Evolutionary conservation across 2,797 vertebrate genomes (phyloP), one percentile per base, ranked within the genome.

Genomic region (Sebastes taczanowskii): DNA sequence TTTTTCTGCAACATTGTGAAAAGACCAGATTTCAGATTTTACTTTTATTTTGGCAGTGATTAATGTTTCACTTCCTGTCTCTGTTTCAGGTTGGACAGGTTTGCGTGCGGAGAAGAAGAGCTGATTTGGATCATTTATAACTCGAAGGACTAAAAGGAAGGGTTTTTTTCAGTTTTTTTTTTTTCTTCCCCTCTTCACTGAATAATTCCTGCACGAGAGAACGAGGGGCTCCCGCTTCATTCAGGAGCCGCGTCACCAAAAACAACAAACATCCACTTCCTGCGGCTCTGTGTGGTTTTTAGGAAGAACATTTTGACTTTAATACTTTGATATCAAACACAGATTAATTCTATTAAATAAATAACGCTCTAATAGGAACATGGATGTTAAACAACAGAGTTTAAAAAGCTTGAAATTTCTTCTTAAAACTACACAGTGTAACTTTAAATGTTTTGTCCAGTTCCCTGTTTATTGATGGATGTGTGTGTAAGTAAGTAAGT

Each of bases 201-300:
- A 88, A 76, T 79, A 84, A 85, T 82, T 86, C 72, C 88, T 88
- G 94, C 92, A 94, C 92, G 92, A 92, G 79, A 84, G 87, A 62
- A 55, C 10, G 64, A 76, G 56, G 34, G 27, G 79, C 77, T 67
- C 71, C 80, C 58, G 55, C 80, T 64, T 72, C 68, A 30, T 82
- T 82, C 72, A 88, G 81, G 89, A 90, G 71, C 81, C 81, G 73
- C 56, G n/a, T 77, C 88, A 84, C 86, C 83, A 78, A 74, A 78
- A 89, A 78, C 72, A 22, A 64, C 55, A 71, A 23, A 65, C 62
- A 38, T 77, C 79, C 77, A 74, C 85, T 76, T 74, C 71, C 83
- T 80, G 79, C 18, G 20, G 66, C 72, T 59, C 77, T 23, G 74
- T 85, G 88, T 83, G 65, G 61, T 79, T 80, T 79, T 89, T 69